Base-by-base conservation (phyloP, 35 echinoderm and acorn worm species). In the Nesometra sesokonis region DNA sequence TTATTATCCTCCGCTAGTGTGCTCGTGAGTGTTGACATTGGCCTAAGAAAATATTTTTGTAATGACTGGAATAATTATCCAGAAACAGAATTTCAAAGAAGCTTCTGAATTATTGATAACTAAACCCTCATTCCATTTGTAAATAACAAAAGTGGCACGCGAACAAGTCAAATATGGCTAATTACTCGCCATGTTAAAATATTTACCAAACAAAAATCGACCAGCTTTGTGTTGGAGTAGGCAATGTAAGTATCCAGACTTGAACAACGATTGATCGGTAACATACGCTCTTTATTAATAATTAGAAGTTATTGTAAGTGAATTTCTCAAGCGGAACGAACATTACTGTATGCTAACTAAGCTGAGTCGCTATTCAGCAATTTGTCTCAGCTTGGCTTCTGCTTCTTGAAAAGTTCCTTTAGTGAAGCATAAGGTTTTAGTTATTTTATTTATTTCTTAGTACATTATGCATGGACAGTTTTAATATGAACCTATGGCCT, bases 241-340 rank as follows among this genome's bases (percentile, higher is more conserved):
- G 11, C 21, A 19, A 19, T 5, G 52, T 43, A 7, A 67, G 52
- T 19, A 13, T 13, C 52, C 52, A 67, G 23, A 19, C 7, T 1
- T 9, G 9, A 5, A 67, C 1, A 19, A 67, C 52, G 1, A 67
- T 67, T 27, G 52, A 67, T 67, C 52, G 52, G 52, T 67, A 67
- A 67, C 52, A 67, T 67, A 67, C 52, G 52, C 52, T 67, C 52
- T 67, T 67, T 67, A 67, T 67, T 67, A 67, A 67, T 67, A 67
- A 67, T 67, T 67, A 67, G 52, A 5, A 67, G 52, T 27, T 67
- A 27, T 43, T 67, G 52, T 2, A 67, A 19, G 52, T 67, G 52
- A 67, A 67, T 27, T 19, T 13, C 52, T 27, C 52, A 27, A 67
- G 52, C 52, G 52, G 52, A 67, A 67, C 52, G 39, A 43, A n/a